A percentile compares a stretch with the other conserved stretches of the same genome.
Conservation (phyloP, 2,797 vertebrate genomes). For the Lepilemur septentrionalis region DNA sequence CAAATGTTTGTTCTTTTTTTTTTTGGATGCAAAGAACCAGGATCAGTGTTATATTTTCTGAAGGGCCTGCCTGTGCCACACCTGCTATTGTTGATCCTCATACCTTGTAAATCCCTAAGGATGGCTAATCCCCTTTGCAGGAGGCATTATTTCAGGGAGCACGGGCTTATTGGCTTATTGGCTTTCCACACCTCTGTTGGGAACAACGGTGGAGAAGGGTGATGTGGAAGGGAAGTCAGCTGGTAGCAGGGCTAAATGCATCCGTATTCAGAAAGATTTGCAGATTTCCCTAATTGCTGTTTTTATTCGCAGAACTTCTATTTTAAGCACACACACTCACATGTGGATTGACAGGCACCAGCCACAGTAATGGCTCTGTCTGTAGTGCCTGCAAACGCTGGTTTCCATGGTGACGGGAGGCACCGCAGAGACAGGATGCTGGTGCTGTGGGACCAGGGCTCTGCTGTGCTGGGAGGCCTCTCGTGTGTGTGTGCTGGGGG, state of each 20-base stretch:
- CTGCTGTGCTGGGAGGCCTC: background rate
- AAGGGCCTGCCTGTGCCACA: background rate
- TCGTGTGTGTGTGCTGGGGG: background rate
- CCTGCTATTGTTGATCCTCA: background rate
- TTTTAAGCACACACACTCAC: conserved; percentile 44
- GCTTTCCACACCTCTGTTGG: background rate
- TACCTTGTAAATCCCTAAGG: background rate
- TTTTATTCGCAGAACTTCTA: conserved; percentile 68
- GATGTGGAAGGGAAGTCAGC: background rate
- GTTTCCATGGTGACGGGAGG: conserved; percentile 66
- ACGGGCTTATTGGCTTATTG: background rate
- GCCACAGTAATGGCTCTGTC: background rate
- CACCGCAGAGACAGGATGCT: background rate
- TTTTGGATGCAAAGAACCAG: background rate
- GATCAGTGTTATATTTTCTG: background rate
- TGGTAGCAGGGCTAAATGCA: background rate
- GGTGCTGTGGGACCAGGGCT: background rate
- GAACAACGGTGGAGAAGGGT: accelerated
- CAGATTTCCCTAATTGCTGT: conserved; percentile 62
- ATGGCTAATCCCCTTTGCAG: background rate
- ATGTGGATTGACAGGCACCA: conserved; percentile 20
- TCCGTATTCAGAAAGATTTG: background rate
- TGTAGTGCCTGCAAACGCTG: conserved; percentile 9
- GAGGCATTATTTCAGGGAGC: background rate
- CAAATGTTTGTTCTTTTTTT: background rate